A percentile compares a stretch with the other conserved stretches of the same genome.
phyloP scores from a whole-genome alignment of 2,113 vertebrate species.

The Panthera uncia region DNA sequence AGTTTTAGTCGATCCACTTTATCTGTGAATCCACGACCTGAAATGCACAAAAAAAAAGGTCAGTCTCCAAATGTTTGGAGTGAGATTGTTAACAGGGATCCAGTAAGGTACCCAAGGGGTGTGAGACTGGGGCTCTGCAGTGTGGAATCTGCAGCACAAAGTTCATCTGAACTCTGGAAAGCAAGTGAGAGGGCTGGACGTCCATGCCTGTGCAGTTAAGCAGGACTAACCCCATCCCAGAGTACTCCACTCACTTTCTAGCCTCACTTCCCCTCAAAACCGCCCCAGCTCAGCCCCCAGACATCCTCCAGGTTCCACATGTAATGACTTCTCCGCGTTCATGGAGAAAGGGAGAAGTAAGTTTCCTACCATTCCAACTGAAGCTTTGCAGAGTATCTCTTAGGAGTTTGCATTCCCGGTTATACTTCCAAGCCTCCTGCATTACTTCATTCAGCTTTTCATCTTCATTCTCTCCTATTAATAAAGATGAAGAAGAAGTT shows the following conservation, averaged over 20 bases:
- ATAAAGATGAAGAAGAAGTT: constrained; percentile 69
- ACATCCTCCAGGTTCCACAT: neutral
- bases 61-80: constrained; percentile 38
- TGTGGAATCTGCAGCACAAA: neutral
- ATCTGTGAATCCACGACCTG: constrained; percentile 96
- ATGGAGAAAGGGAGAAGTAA: neutral
- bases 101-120: neutral
- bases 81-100: neutral
- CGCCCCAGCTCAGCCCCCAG: neutral
- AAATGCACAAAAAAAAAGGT: constrained; percentile 71
- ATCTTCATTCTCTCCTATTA: constrained; percentile 96
- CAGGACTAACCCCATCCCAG: neutral
- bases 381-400: constrained; percentile 96
- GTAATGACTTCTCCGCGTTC: neutral
- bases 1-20: constrained; percentile 99
- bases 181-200: neutral
- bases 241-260: neutral
- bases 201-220: neutral
- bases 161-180: neutral
- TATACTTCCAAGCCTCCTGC: constrained; percentile 98
- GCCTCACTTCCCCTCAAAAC: neutral
- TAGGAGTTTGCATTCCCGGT: constrained; percentile 95
- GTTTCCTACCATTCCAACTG: constrained; percentile 95
- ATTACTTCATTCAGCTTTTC: constrained; percentile 98
- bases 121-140: neutral